Conservation (phyloP, 2,797 vertebrate genomes). For the Pseudocheirus occidentalis region DNA sequence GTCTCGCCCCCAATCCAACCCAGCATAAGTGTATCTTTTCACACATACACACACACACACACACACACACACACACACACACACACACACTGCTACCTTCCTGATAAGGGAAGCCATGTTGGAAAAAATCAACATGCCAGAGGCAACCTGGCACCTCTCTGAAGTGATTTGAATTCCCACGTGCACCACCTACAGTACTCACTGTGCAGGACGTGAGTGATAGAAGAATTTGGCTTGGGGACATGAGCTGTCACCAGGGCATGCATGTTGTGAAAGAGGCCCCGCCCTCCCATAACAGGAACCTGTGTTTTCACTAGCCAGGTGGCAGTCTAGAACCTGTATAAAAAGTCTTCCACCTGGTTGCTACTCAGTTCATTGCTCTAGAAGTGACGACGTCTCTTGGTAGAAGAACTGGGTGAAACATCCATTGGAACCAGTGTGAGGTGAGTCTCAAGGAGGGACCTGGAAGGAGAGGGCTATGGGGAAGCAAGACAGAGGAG, state of each 20-base stretch:
- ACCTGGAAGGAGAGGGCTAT: background rate
- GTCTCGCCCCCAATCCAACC: background rate
- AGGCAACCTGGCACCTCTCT: constrained; percentile 70
- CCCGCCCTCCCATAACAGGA: constrained; percentile 54
- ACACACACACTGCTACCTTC: constrained; percentile 41
- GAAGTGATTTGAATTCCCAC: constrained; percentile 66
- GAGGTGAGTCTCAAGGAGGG: constrained; percentile 60
- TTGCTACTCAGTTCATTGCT: constrained; percentile 55
- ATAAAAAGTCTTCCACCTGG: constrained; percentile 70
- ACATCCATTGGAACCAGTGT: constrained; percentile 35
- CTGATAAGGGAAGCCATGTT: constrained; percentile 56
- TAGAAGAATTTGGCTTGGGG: constrained; percentile 66
- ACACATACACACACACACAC: background rate
- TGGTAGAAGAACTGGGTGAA: constrained; percentile 41
- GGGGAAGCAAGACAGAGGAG: background rate
- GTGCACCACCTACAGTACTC: constrained; percentile 74
- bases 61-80: constrained; percentile 10
- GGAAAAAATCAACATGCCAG: constrained; percentile 70
- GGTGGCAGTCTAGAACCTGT: constrained; percentile 16
- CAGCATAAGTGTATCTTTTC: background rate
- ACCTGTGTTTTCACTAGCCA: background rate
- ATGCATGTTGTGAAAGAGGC: constrained; percentile 60
- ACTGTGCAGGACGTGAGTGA: constrained; percentile 58
- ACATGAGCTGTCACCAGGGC: constrained; percentile 69
- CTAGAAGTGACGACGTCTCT: constrained; percentile 21